Base-by-base conservation (phyloP, 2,797 vertebrate genomes). In the Allobates femoralis region DNA sequence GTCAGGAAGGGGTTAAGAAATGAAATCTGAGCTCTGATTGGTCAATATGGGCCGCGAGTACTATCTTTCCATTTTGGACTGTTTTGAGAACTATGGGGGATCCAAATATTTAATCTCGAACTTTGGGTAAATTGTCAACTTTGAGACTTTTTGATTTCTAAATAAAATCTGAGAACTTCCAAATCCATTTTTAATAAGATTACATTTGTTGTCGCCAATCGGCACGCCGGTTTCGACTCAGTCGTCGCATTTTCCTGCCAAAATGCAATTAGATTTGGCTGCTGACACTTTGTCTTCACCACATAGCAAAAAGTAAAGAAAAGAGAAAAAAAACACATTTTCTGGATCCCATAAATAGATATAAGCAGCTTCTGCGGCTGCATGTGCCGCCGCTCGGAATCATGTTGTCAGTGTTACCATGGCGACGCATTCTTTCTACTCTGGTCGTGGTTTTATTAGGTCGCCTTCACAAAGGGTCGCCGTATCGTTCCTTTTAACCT, bases 211-310 rank as follows among this genome's bases (percentile, higher is more conserved):
- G 53, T 60, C n/a, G 58, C 69, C 69, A 75, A 60, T 14, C 69
- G 60, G 67, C 53, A 5, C 19, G 30, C 58, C 26, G n/a, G 50
- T 69, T 16, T 55, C 23, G 78, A 51, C 12, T 26, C 60, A 78
- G 73, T 55, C 85, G 83, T 58, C 58, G 34, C 66, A 18, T 50
- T 56, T 15, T 79, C 60, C 79, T 62, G 85, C 85, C 81, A 74
- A 64, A 76, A 51, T 30, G 21, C 56, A 77, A 67, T 55, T 82
- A 67, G 28, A 67, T 46, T 86, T 82, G 71, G 56, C 46, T 86
- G 79, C 76, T 56, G 71, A 84, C 71, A 84, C 77, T 84, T 84
- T 21, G 19, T 84, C 53, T 64, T 76, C 79, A 85, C 75, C 53
- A 73, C 46, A 79, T 60, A 83, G 81, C 53, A 37, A 50, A 83